These are phyloP conservation scores for Syrrhaptes paradoxus DNA, from an alignment of 2,113 vertebrate genomes.

Conservation along the genomic window DNA sequence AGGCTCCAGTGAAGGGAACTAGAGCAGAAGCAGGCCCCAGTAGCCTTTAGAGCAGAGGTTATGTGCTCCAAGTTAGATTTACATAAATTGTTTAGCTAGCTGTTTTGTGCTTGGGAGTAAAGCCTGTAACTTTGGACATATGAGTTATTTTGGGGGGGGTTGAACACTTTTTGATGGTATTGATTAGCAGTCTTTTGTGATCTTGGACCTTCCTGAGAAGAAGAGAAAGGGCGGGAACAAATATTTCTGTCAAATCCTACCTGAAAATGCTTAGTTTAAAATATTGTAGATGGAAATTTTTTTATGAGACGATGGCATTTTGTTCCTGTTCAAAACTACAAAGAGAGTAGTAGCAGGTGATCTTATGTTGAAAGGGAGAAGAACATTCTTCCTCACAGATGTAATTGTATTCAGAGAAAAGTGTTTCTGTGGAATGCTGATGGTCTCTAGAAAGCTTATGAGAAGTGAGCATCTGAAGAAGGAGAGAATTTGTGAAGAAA, in stretches of 20 bases:
- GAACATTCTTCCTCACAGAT: neutral
- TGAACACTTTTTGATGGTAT: neutral
- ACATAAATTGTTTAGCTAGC: neutral
- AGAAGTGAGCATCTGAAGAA: neutral
- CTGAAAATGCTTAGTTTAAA: neutral
- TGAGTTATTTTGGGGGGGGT: neutral
- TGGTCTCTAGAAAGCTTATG: neutral
- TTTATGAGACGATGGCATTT: neutral
- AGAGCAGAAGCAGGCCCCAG: neutral
- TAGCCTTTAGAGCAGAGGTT: neutral
- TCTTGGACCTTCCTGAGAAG: neutral
- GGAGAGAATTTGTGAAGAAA: neutral
- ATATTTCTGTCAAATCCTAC: neutral
- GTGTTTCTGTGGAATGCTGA: neutral
- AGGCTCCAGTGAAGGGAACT: neutral
- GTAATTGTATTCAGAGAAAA: neutral
- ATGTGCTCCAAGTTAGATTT: neutral
- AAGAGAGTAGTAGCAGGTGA: neutral
- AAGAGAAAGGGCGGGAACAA: neutral
- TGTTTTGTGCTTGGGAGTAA: neutral
- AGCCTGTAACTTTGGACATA: neutral
- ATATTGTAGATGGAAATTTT: neutral
- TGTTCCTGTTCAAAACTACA: neutral
- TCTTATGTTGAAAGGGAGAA: neutral
- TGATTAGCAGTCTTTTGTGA: neutral